Evolutionary conservation across 2,113 vertebrate genomes (phyloP).

Genomic region (Gobius niger): DNA sequence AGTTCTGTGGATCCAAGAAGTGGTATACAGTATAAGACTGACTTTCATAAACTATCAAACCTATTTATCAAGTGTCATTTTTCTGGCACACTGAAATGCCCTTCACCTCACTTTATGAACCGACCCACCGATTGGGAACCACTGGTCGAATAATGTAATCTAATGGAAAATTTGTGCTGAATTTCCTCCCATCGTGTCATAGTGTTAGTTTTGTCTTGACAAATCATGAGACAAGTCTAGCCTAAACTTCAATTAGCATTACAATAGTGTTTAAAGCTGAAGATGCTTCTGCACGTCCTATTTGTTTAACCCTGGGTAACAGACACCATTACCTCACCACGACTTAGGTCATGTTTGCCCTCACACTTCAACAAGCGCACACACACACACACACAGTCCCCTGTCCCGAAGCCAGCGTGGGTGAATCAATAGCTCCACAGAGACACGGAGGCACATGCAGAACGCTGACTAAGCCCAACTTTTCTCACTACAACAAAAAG

Average conservation of each 20-base stretch:
- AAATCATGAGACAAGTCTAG: background rate
- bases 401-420: constrained; percentile 18
- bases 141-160: no score
- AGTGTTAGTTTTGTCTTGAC: background rate
- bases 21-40: no score
- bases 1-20: no score
- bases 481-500: constrained; percentile 26
- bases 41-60: no score
- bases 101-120: no score
- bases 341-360: constrained; percentile 59
- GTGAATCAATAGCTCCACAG: constrained; percentile 25
- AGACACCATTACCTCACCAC: constrained; percentile 35
- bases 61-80: no score
- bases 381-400: background rate
- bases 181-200: no score
- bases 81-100: no score
- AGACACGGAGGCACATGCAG: background rate
- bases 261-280: background rate
- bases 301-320: constrained; percentile 20
- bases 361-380: constrained; percentile 18
- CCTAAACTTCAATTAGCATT: background rate
- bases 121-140: no score
- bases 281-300: background rate
- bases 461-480: constrained; percentile 53
- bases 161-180: no score